Evolutionary conservation across 1,140 invertebrate species (phyloP).

Genomic region (Pseudobourletiella spinata): DNA sequence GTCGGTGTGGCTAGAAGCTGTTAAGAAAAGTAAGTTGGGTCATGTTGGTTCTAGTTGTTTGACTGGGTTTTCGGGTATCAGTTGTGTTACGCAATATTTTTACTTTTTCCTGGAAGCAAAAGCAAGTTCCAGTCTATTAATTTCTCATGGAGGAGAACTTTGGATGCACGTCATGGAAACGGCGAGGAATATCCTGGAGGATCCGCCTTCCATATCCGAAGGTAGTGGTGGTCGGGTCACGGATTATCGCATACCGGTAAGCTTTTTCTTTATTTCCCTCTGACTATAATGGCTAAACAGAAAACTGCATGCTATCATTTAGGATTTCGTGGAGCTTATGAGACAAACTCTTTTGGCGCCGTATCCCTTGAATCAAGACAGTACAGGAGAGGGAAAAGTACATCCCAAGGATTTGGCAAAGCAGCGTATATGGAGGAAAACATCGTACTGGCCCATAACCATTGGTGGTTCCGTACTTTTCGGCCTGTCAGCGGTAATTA

Average conservation of each 20-base stretch:
- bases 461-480: conserved; percentile 83
- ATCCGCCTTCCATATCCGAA: conserved; percentile 89
- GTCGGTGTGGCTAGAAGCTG: conserved; percentile 91
- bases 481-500: conserved; percentile 66
- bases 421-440: conserved; percentile 61
- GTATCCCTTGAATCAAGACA: no score
- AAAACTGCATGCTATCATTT: conserved; percentile 20
- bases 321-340: conserved; percentile 85
- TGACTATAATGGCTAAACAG: neutral
- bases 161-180: conserved; percentile 88
- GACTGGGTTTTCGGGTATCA: no score
- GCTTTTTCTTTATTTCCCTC: conserved; percentile 13
- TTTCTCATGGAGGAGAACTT: conserved; percentile 90
- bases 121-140: conserved; percentile 83
- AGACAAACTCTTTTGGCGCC: conserved; percentile 72
- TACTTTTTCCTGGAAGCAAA: no score
- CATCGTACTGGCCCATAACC: conserved; percentile 86
- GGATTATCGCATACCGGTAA: conserved; percentile 68
- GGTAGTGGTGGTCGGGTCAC: conserved; percentile 85
- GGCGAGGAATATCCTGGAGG: conserved; percentile 77
- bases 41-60: no score
- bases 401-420: no score
- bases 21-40: conserved; percentile 68
- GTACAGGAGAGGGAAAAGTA: no score
- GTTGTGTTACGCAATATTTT: no score